phyloP scores from a whole-genome alignment of 2,113 vertebrate species.

The Heteronetta atricapilla region DNA sequence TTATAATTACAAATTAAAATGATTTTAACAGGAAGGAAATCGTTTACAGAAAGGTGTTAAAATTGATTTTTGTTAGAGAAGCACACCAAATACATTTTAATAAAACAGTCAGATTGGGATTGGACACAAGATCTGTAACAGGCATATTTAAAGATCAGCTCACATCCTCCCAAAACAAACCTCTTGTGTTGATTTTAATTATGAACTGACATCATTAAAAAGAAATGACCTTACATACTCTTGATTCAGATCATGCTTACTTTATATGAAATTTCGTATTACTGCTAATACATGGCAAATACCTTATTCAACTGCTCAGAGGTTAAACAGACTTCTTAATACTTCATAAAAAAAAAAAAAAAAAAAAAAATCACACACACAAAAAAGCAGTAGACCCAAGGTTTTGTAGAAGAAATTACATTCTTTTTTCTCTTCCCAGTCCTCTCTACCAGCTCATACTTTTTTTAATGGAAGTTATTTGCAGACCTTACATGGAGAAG shows the following conservation, averaged over 20 bases:
- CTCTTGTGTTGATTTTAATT: slow-evolving; percentile 53
- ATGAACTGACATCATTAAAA: slow-evolving; percentile 60
- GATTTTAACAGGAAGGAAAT: slow-evolving; percentile 19
- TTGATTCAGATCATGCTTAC: slow-evolving; percentile 24
- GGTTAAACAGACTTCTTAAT: slow-evolving; percentile 38
- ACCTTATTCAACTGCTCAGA: slow-evolving; percentile 34
- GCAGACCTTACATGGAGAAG: background rate
- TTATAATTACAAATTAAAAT: slow-evolving; percentile 66
- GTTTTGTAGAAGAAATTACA: background rate
- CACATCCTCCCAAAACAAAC: slow-evolving; percentile 32
- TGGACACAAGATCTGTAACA: slow-evolving; percentile 8
- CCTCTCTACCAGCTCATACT: background rate
- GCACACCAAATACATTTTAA: slow-evolving; percentile 52
- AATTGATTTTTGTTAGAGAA: slow-evolving; percentile 47
- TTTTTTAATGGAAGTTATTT: background rate
- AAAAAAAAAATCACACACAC: background rate
- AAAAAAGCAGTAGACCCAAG: background rate
- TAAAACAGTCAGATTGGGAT: slow-evolving; percentile 28
- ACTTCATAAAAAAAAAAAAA: slow-evolving; percentile 42
- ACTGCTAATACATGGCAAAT: slow-evolving; percentile 54
- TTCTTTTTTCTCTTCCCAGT: background rate
- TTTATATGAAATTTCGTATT: slow-evolving; percentile 44
- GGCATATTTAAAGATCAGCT: slow-evolving; percentile 42
- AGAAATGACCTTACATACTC: background rate
- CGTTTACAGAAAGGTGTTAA: slow-evolving; percentile 56